phyloP scores from a whole-genome alignment of 2,888 invertebrate genomes.

The Byasa hedistus region DNA sequence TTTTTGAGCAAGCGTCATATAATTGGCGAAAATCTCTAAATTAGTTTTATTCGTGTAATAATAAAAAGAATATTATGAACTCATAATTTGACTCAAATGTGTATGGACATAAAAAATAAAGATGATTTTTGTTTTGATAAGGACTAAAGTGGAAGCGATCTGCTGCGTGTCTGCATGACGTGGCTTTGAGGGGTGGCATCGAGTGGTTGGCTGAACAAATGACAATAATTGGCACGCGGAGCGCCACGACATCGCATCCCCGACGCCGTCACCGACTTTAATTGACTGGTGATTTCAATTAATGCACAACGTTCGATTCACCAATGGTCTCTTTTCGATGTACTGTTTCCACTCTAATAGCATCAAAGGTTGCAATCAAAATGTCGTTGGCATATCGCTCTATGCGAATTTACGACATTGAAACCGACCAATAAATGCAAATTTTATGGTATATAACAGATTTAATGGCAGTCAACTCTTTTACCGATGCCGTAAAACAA shows the following conservation, averaged over 20 bases:
- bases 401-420: constrained; percentile 70
- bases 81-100: background rate
- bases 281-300: constrained; percentile 75
- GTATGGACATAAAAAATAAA: background rate
- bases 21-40: no score
- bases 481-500: constrained; percentile 71
- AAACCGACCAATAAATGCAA: constrained; percentile 78
- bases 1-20: no score
- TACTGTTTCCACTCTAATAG: constrained; percentile 55
- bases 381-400: constrained; percentile 73
- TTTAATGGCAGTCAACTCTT: constrained; percentile 76
- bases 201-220: constrained; percentile 61
- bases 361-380: constrained; percentile 71
- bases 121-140: background rate
- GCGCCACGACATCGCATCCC: constrained; percentile 48
- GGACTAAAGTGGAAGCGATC: background rate
- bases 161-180: background rate
- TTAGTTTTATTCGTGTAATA: no score
- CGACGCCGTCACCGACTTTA: constrained; percentile 59
- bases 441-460: constrained; percentile 79
- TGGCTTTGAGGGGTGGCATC: constrained; percentile 39
- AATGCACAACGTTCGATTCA: constrained; percentile 63
- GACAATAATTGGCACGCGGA: constrained; percentile 66
- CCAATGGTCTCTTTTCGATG: constrained; percentile 56
- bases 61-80: no score